Base-by-base conservation (phyloP, 30 jellyfish, hydroid and myxozoan genomes). In the Aurelia sp. region DNA sequence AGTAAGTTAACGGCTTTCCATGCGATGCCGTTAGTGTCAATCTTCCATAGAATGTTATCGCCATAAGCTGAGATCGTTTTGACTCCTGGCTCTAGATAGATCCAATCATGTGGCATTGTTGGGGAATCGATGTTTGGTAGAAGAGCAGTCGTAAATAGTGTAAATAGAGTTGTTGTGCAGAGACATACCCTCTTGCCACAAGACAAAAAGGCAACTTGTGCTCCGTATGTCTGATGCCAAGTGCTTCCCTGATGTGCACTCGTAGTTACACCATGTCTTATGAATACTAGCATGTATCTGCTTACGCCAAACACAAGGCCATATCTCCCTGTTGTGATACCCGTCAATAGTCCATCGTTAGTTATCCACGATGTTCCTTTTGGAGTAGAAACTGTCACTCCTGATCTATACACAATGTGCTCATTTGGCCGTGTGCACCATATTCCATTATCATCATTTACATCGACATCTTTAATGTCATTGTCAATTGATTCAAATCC, bases 291-390 rank as follows among this genome's bases (percentile, higher is more conserved):
- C 12, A 67, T 27, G 16, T 17, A 35, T 1, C 2, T 18, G 52
- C 60, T 76, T 61, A 48, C 40, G 31, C 63, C 76, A 31, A 76
- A 37, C 5, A 76, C 21, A 9, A 76, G 37, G 13, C 86, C 86
- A 61, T 57, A 47, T 55, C 86, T 61, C 19, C 86, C 86, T 3
- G 76, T 55, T 13, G 76, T 63, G 21, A 58, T 62, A 21, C 67
- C 76, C 11, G 33, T 10, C 17, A 44, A 74, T 11, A 7, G 4
- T 6, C 86, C 86, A 17, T 8, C 47, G 11, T 47, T 18, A 57
- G 15, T 16, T 6, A 19, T 55, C 86, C 86, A 76, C 6, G 74
- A 41, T 0, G 61, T 62, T 13, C 86, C 86, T 19, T 21, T 22
- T 15, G 86, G 74, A 59, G 60, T 60, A 15, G 86, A 35, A 57